Base-by-base conservation (phyloP, 2,888 invertebrate genomes). In the Drosophila bunnanda region DNA sequence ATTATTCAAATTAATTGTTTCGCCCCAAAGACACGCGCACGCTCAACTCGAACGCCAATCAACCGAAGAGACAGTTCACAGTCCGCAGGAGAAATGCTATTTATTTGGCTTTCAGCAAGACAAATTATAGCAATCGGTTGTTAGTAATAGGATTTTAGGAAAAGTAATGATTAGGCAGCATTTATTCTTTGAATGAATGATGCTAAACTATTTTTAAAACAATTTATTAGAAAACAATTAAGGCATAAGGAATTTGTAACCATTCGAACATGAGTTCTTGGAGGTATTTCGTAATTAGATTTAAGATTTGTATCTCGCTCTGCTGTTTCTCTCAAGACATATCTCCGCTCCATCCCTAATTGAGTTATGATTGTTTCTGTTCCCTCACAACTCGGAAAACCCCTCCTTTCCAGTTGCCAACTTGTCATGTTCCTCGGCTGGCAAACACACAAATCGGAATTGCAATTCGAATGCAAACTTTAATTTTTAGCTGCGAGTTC, bases 1-100 rank as follows among this genome's bases (percentile, higher is more conserved):
- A 88, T 88, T 88, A 88, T 88, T 89, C 90, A 88, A 89, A 89
- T 89, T 87, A 88, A 88, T 88, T 88, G 89, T 87, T 89, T 77
- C 71, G 79, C 80, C 74, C 57, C 68, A 76, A 72, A 82, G 88
- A 89, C 81, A 82, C 77, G 87, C 84, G 88, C 87, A 88, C 78
- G 88, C 79, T 46, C 89, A 82, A 6, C 84, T 82, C 87, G 87
- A 86, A 88, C 78, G 83, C 88, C 88, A 83, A 88, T 83, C 83
- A 83, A 75, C 69, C 52, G 60, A 10, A 15, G 38, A 59, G 75
- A 69, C 79, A 79, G 62, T 55, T 59, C 64, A 38, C 17, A 61
- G 50, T 4, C 20, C 8, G 54, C 59, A 52, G 59, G 50, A 56
- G 50, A 53, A 54, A 52, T 41, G 38, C 39, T 4, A 56, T 32